Conservation (phyloP, 1,140 invertebrate species). For the Danaus plexippus region DNA sequence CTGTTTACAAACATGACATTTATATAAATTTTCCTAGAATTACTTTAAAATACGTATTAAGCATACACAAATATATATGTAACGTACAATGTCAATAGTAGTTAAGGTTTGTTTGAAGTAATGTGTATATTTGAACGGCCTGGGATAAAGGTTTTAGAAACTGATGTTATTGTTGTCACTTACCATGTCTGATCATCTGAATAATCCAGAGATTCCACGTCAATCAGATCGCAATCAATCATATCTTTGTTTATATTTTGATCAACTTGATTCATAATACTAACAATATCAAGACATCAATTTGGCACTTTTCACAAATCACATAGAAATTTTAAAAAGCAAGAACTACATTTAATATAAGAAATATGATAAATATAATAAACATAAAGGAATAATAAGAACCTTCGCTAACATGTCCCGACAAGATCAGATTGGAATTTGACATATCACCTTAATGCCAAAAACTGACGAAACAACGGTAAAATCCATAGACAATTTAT, state of each 20-base stretch:
- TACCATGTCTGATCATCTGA: constrained; percentile 66
- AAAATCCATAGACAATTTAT: constrained; percentile 45
- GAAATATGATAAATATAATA: constrained; percentile 50
- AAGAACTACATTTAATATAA: constrained; percentile 56
- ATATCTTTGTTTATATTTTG: constrained; percentile 73
- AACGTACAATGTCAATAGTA: too few relatives aligned
- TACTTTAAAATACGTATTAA: too few relatives aligned
- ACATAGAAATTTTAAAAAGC: constrained; percentile 51
- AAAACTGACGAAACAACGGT: constrained; percentile 58
- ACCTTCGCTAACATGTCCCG: constrained; percentile 55
- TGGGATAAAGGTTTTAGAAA: too few relatives aligned
- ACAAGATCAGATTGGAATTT: constrained; percentile 65
- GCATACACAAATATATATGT: too few relatives aligned
- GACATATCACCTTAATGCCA: constrained; percentile 56
- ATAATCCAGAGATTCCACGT: constrained; percentile 67
- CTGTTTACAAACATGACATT: too few relatives aligned
- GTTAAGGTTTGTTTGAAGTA: too few relatives aligned
- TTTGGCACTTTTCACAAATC: constrained; percentile 63
- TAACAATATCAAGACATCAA: constrained; percentile 55
- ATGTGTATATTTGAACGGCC: too few relatives aligned
- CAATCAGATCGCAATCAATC: constrained; percentile 66
- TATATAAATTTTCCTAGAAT: too few relatives aligned
- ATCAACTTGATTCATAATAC: constrained; percentile 66
- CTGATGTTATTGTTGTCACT: constrained; percentile 21
- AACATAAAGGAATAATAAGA: constrained; percentile 53